Percentiles rank a stretch among this genome's conserved stretches.
These are phyloP conservation scores for Atrichornis clamosus DNA, from an alignment of 2,113 vertebrate genomes.

Conservation along the genomic window DNA sequence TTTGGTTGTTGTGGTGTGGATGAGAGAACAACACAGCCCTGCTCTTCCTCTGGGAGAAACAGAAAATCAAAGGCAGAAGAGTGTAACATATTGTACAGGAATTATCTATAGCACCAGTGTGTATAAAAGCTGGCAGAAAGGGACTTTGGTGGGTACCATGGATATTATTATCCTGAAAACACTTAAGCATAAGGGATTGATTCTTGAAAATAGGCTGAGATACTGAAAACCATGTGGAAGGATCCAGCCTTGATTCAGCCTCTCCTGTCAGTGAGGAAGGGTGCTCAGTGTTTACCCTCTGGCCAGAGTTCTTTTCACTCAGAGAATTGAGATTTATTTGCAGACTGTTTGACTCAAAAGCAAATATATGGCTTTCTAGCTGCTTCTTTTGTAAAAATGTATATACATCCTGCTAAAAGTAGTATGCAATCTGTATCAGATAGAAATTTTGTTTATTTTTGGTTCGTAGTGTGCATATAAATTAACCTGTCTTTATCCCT, in stretches of 20 bases:
- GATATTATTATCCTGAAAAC: background rate
- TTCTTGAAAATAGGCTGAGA: background rate
- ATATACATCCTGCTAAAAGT: background rate
- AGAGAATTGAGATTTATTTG: background rate
- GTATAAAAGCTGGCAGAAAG: background rate
- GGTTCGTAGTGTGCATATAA: background rate
- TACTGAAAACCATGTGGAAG: background rate
- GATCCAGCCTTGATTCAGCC: background rate
- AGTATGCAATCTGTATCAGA: background rate
- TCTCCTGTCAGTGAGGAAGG: background rate
- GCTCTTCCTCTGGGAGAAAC: background rate
- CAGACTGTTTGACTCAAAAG: background rate
- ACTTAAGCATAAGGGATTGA: background rate
- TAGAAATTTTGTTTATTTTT: slow-evolving; percentile 6
- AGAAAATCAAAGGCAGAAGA: background rate
- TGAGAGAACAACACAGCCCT: background rate
- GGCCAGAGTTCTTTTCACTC: background rate
- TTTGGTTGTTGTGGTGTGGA: background rate
- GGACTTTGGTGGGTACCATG: background rate
- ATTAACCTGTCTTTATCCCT: slow-evolving; percentile 20
- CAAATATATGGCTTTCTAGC: background rate
- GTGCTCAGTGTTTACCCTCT: background rate
- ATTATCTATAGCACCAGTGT: background rate
- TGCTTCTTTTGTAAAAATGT: background rate
- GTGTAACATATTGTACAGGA: background rate